Base-by-base conservation (phyloP, 64 coral and sea anemone genomes). In the Catalaphyllia jardinei region DNA sequence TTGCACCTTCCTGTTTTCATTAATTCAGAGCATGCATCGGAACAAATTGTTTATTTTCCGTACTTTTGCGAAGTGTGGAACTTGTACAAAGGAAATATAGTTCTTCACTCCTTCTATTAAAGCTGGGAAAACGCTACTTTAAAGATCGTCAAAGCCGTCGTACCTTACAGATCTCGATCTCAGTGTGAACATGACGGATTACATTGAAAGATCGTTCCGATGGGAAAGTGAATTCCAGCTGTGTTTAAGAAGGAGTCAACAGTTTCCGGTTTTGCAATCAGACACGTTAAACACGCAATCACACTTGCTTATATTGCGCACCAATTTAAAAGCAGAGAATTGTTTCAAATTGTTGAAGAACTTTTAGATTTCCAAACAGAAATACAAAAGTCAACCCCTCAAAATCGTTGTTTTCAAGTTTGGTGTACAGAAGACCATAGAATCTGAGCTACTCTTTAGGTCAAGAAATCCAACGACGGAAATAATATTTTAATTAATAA, bases 241-340 rank as follows among this genome's bases (percentile, higher is more conserved):
- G 81, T 71, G 81, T n/a, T 57, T 57, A 57, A 19, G 10, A 51
- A 52, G 35, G 24, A 85, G 71, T 51, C 20, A 17, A 85, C 24
- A 10, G 42, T 85, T 85, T 85, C 81, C 81, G 62, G 81, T 85
- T 29, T 14, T 85, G 62, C 69, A 85, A 85, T 71, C 28, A 15
- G 19, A 71, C 8, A 27, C 81, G 20, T 20, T 33, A 50, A 71
- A 85, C 63, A 71, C 81, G 81, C 38, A 85, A 69, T 19, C 62
- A 8, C 18, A 0, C n/a, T 69, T 28, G 25, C 10, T 27, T 24
- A 69, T 69, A 69, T 69, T 69, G 65, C n/a, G 7, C 22, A n/a
- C 9, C 22, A 27, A 6, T n/a, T 65, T 65, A 18, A 19, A 65
- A 9, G 22, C 1, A 67, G 24, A 67, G 19, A 67, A 19, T 25